phyloP scores from a whole-genome alignment of 2,888 invertebrate species.

The Ichneumon xanthorius region DNA sequence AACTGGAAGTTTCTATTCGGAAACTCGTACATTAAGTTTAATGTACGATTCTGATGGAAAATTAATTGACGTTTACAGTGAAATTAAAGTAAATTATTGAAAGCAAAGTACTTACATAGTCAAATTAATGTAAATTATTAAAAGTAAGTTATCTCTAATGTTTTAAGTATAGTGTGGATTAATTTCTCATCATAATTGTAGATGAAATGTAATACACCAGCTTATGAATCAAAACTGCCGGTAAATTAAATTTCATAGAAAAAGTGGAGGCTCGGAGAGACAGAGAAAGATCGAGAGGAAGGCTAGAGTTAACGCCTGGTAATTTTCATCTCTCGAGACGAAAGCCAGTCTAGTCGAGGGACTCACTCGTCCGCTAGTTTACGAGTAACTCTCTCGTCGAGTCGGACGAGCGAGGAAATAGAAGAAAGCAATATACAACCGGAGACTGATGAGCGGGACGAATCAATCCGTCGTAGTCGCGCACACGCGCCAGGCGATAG shows the following conservation, averaged over 20 bases:
- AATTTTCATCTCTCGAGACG: constrained; percentile 75
- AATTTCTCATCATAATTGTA: too few species aligned
- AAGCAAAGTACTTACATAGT: too few species aligned
- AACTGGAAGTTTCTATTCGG: too few species aligned
- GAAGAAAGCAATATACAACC: constrained; percentile 13
- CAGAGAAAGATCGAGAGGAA: constrained; percentile 53
- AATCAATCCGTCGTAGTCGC: constrained; percentile 69
- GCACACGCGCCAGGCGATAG: constrained; percentile 40
- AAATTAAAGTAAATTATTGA: too few species aligned
- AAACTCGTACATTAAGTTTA: too few species aligned
- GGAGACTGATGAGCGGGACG: constrained; percentile 62
- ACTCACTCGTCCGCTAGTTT: constrained; percentile 63
- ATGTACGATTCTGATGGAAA: too few species aligned
- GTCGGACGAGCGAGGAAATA: constrained; percentile 35
- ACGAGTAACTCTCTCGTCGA: constrained; percentile 63
- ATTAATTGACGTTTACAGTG: too few species aligned
- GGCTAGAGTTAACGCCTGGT: constrained; percentile 74
- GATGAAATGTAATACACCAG: too few species aligned
- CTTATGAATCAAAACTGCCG: too few species aligned
- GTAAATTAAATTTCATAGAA: not conserved
- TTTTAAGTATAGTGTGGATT: too few species aligned
- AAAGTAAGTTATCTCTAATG: too few species aligned
- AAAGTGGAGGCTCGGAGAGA: constrained; percentile 7
- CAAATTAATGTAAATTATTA: too few species aligned
- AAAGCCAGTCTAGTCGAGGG: constrained; percentile 43